A percentile compares a stretch with the other conserved stretches of the same genome.
Evolutionary conservation across 2,113 vertebrate species (phyloP).

Genomic region (Campylorhamphus procurvoides): DNA sequence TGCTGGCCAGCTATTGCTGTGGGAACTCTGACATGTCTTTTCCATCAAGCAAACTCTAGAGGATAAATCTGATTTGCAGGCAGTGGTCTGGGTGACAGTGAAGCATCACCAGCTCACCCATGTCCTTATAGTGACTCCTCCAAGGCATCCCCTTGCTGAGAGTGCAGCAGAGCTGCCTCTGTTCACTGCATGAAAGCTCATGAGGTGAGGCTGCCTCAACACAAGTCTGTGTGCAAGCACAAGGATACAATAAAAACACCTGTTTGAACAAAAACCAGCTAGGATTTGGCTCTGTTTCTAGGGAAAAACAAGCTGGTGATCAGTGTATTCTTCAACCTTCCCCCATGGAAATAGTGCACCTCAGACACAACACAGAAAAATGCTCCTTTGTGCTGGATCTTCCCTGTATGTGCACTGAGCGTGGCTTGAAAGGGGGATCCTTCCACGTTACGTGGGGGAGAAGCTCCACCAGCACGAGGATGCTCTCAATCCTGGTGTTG

Average conservation of each 20-base stretch:
- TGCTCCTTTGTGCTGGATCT: neutral
- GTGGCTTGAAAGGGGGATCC: neutral
- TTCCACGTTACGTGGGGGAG: rapidly evolving
- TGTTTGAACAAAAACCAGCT: neutral
- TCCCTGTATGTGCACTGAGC: neutral
- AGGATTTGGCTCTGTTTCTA: neutral
- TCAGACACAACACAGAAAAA: neutral
- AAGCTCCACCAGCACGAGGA: neutral
- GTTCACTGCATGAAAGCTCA: neutral
- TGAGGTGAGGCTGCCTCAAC: neutral
- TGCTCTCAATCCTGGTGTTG: neutral
- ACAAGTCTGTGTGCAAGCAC: neutral
- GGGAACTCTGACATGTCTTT: neutral
- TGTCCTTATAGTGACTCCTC: neutral
- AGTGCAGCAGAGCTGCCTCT: neutral
- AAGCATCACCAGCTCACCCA: neutral
- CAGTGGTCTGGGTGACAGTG: neutral
- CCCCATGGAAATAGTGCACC: neutral
- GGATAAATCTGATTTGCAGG: neutral
- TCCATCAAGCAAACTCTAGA: conserved; percentile 18
- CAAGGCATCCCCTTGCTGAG: neutral
- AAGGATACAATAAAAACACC: neutral
- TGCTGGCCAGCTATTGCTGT: neutral
- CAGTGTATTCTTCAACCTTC: neutral
- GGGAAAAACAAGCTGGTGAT: neutral